Evolutionary conservation across 2,888 invertebrate genomes (phyloP).

Genomic region (Hydropsyche betteni): DNA sequence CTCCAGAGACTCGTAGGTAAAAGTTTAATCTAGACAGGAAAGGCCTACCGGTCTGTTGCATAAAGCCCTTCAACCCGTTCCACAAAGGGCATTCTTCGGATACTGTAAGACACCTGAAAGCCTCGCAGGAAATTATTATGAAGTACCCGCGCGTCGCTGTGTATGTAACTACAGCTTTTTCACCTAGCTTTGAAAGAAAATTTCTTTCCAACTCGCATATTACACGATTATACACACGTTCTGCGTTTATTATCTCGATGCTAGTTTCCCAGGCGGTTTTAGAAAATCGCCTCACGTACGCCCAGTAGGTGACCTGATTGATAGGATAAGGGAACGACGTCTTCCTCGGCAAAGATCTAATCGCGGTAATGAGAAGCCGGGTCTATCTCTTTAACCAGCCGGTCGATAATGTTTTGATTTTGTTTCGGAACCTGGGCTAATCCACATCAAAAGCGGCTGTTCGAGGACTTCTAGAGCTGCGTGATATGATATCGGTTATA

Average conservation of each 20-base stretch:
- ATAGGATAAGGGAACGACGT: constrained; percentile 24
- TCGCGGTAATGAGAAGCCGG: constrained; percentile 26
- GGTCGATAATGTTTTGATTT: constrained; percentile 13
- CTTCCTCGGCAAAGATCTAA: constrained; percentile 21
- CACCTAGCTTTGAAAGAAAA: neutral
- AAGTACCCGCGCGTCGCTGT: constrained; percentile 2
- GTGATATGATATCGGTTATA: neutral
- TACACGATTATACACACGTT: no score
- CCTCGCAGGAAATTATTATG: constrained; percentile 18
- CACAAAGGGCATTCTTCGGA: constrained; percentile 29
- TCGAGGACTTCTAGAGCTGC: neutral
- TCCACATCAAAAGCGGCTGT: constrained; percentile 5
- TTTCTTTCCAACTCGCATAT: constrained; percentile 8
- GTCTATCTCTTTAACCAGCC: no score
- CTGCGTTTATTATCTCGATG: no score
- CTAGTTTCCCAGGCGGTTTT: no score
- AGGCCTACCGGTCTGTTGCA: neutral
- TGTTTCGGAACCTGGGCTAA: neutral
- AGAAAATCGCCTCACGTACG: constrained; percentile 17
- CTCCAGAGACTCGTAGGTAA: constrained; percentile 8
- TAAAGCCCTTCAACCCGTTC: constrained; percentile 11
- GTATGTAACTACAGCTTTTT: constrained; percentile 12
- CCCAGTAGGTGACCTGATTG: constrained; percentile 22
- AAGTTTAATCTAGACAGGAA: constrained; percentile 21
- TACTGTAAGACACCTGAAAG: constrained; percentile 30